Percentiles rank a stretch among this genome's conserved stretches.
phyloP scores from a whole-genome alignment of 2,888 invertebrate species.

The Limnephilus auricula region DNA sequence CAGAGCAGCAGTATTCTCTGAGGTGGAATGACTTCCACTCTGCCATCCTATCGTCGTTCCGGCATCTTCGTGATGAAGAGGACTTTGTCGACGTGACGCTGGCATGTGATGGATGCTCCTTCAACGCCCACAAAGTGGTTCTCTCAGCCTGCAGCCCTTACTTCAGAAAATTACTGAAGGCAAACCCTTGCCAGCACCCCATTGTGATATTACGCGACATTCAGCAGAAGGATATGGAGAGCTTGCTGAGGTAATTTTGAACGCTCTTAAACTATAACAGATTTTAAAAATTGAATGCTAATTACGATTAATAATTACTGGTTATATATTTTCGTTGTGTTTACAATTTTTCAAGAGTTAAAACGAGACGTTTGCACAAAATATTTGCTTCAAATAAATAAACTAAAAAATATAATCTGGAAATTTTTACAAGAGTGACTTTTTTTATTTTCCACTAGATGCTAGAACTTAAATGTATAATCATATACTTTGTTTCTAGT shows the following conservation, averaged over 20 bases:
- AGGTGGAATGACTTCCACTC: constrained; percentile 97
- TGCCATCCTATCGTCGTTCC: constrained; percentile 92
- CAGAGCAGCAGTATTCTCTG: constrained; percentile 93
- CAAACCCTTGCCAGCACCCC: constrained; percentile 94
- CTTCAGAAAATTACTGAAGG: constrained; percentile 91
- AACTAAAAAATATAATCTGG: neutral
- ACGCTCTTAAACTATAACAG: neutral
- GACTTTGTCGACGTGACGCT: constrained; percentile 96
- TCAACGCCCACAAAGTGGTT: constrained; percentile 94
- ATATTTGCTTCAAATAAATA: neutral
- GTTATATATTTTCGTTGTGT: neutral
- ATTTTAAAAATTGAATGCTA: neutral
- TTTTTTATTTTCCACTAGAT: no score
- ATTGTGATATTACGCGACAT: constrained; percentile 93
- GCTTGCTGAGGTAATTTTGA: constrained; percentile 83
- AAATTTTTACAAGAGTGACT: neutral
- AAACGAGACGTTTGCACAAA: neutral
- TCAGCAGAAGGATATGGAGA: constrained; percentile 91
- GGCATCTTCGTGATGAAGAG: constrained; percentile 92
- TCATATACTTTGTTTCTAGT: neutral
- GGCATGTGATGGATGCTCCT: constrained; percentile 93
- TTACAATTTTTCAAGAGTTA: neutral
- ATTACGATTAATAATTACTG: no score
- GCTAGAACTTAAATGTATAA: no score
- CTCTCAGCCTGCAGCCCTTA: constrained; percentile 96